Evolutionary conservation across 2,888 invertebrate genomes (phyloP).

Genomic region (Penaeus monodon): DNA sequence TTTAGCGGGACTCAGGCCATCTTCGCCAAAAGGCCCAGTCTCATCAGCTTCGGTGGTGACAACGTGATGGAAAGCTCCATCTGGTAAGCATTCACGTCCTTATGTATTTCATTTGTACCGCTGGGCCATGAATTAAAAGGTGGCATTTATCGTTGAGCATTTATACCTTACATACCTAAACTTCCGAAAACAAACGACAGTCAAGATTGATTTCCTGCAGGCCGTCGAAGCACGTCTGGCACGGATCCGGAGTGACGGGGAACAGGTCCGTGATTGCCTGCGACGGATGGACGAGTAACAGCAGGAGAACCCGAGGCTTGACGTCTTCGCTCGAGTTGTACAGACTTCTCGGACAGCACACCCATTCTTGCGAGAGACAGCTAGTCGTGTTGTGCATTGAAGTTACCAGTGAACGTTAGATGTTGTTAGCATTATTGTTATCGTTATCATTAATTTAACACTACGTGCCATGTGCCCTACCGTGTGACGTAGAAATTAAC

Average conservation of each 20-base stretch:
- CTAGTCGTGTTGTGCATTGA: constrained; percentile 93
- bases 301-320: constrained; percentile 81
- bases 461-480: no score
- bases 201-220: constrained; percentile 71
- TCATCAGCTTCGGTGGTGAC: constrained; percentile 93
- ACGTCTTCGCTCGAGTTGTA: constrained; percentile 83
- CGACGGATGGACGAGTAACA: constrained; percentile 89
- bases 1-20: constrained; percentile 87
- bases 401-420: constrained; percentile 72
- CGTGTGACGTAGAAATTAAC: no score
- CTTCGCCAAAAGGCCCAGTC: constrained; percentile 83
- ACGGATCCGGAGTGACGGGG: constrained; percentile 88
- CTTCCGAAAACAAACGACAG: not conserved
- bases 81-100: constrained; percentile 77
- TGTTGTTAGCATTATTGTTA: no score
- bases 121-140: not conserved
- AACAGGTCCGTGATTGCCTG: constrained; percentile 89
- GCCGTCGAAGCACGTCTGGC: constrained; percentile 95
- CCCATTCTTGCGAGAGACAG: constrained; percentile 86
- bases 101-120: not conserved
- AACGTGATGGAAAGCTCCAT: constrained; percentile 88
- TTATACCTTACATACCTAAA: not conserved
- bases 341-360: constrained; percentile 83
- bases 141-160: not conserved
- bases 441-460: no score